Conservation (phyloP, 2,113 vertebrate genomes). For the Cochlearius cochlearius region DNA sequence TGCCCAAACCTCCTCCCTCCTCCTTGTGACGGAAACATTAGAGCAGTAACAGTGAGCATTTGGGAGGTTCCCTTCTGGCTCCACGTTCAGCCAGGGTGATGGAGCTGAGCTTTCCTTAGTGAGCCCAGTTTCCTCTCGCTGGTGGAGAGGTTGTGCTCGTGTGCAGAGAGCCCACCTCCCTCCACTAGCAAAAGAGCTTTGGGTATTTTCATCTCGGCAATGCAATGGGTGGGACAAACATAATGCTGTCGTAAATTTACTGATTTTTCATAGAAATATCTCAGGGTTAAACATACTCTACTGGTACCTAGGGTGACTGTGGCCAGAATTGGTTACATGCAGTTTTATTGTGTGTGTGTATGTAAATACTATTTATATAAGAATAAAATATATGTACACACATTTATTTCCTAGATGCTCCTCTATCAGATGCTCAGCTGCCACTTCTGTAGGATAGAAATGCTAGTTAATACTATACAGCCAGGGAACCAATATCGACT, state of each 20-base stretch:
- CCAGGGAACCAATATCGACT: not conserved
- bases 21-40: not conserved
- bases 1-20: not conserved
- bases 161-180: not conserved
- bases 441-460: not conserved
- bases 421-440: not conserved
- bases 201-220: not conserved
- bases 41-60: not conserved
- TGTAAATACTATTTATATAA: not conserved
- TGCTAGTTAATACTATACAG: not conserved
- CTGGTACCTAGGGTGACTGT: not conserved
- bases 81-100: not conserved
- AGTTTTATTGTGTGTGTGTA: not conserved
- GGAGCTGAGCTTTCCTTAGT: not conserved
- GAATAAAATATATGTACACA: not conserved
- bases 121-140: not conserved
- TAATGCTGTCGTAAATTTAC: not conserved
- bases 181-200: not conserved
- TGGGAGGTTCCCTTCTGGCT: not conserved
- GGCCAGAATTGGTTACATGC: not conserved
- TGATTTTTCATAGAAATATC: not conserved
- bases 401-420: not conserved
- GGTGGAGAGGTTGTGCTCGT: not conserved
- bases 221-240: not conserved
- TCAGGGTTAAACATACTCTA: not conserved